phyloP scores from a whole-genome alignment of 1,140 invertebrate species.

The Laupala kohalensis region DNA sequence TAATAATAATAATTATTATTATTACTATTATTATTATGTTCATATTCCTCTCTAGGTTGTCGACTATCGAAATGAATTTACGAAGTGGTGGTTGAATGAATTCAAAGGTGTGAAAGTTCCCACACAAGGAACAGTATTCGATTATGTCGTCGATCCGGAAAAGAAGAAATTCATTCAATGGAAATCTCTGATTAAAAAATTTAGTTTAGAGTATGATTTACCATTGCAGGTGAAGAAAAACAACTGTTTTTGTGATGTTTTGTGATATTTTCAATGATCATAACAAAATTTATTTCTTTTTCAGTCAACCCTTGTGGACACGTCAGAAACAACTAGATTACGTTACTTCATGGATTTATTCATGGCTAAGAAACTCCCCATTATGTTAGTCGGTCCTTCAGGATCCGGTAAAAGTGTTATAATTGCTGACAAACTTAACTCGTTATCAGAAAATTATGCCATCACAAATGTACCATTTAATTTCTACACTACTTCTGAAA shows the following conservation, averaged over 20 bases:
- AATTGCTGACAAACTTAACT: conserved; percentile 67
- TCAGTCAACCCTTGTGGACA: conserved; percentile 71
- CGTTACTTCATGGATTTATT: conserved; percentile 80
- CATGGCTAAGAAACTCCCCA: conserved; percentile 62
- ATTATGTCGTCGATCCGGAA: conserved; percentile 76
- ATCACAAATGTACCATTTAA: conserved; percentile 87
- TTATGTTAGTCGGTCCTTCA: conserved; percentile 82
- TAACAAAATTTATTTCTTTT: conserved; percentile 17
- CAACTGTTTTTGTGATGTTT: not conserved
- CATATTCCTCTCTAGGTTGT: conserved; percentile 34
- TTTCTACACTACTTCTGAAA: conserved; percentile 85
- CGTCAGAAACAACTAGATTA: conserved; percentile 78
- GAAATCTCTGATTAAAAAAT: conserved; percentile 61
- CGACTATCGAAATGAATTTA: conserved; percentile 87
- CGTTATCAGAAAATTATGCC: conserved; percentile 60
- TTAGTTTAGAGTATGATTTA: conserved; percentile 72
- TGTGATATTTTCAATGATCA: not conserved
- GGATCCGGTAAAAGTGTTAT: conserved; percentile 70
- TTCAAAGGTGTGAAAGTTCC: conserved; percentile 88
- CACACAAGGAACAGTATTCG: conserved; percentile 65
- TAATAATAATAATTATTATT: too few species aligned
- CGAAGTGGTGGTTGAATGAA: conserved; percentile 82
- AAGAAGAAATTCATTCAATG: conserved; percentile 76
- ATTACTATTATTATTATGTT: conserved; percentile 5
- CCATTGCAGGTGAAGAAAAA: conserved; percentile 71